Evolutionary conservation across 2,797 vertebrate species (phyloP).

Genomic region (Bradypodion ventrale): DNA sequence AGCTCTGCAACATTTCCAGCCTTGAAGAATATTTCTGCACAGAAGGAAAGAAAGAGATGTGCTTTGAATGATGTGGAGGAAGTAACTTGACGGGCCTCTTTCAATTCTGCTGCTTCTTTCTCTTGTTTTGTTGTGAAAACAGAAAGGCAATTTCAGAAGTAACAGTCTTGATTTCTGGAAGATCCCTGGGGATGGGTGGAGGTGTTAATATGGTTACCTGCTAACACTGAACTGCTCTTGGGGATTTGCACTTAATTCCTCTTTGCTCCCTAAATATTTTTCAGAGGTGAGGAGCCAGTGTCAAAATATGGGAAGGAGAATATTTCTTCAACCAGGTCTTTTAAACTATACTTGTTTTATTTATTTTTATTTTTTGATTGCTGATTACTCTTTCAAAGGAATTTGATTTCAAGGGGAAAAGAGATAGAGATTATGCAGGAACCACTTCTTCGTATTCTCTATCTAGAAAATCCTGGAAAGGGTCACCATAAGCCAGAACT

Average conservation of each 20-base stretch:
- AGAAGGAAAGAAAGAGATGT: not conserved
- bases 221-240: not conserved
- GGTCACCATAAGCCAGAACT: no score
- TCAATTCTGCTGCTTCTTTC: not conserved
- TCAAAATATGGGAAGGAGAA: not conserved
- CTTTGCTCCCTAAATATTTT: not conserved
- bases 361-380: no score
- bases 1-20: not conserved
- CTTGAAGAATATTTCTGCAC: not conserved
- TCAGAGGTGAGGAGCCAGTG: not conserved
- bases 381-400: no score
- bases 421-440: no score
- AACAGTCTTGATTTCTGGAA: not conserved
- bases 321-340: no score
- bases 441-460: no score
- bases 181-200: not conserved
- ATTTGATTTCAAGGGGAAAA: no score
- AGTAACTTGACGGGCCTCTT: not conserved
- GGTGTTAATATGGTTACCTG: not conserved
- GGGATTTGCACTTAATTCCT: not conserved
- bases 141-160: not conserved
- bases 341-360: no score
- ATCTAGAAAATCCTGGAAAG: no score
- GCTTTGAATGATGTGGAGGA: slow-evolving; percentile 4
- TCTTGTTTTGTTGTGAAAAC: not conserved